Conservation (phyloP, 1,140 invertebrate species). For the Bombus terrestris region DNA sequence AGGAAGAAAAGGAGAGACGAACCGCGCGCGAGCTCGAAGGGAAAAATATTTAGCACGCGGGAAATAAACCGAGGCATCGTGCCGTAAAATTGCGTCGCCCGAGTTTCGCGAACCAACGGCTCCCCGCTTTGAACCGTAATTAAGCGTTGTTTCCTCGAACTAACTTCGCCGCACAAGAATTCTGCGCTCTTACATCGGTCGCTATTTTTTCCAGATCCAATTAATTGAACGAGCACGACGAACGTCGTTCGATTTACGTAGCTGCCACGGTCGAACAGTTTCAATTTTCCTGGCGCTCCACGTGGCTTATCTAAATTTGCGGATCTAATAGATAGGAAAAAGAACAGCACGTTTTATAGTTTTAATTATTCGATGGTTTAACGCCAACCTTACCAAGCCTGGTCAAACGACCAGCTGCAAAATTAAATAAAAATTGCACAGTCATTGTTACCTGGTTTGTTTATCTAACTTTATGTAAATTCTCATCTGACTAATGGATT, state of each 20-base stretch:
- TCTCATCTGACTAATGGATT: too few species aligned
- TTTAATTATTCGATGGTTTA: background rate
- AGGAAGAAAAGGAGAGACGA: background rate
- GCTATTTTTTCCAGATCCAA: background rate
- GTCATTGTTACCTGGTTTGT: too few species aligned
- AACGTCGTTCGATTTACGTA: background rate
- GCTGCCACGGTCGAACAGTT: background rate
- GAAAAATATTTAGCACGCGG: constrained; percentile 35
- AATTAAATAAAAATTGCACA: too few species aligned
- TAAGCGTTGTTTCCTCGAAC: constrained; percentile 5
- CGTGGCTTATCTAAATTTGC: background rate
- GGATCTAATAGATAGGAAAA: background rate
- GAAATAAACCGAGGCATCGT: constrained; percentile 21
- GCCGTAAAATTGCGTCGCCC: constrained; percentile 38
- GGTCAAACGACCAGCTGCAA: too few species aligned
- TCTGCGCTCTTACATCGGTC: too few species aligned
- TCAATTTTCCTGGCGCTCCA: background rate
- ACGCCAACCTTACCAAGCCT: background rate
- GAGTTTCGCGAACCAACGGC: constrained; percentile 25
- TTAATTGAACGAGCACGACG: background rate
- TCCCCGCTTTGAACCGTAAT: constrained; percentile 1
- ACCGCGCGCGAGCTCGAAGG: background rate
- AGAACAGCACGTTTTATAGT: background rate
- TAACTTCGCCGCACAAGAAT: background rate
- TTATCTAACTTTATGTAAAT: too few species aligned